Base-by-base conservation (phyloP, 2,113 vertebrate genomes). In the Paramormyrops kingsleyae region DNA sequence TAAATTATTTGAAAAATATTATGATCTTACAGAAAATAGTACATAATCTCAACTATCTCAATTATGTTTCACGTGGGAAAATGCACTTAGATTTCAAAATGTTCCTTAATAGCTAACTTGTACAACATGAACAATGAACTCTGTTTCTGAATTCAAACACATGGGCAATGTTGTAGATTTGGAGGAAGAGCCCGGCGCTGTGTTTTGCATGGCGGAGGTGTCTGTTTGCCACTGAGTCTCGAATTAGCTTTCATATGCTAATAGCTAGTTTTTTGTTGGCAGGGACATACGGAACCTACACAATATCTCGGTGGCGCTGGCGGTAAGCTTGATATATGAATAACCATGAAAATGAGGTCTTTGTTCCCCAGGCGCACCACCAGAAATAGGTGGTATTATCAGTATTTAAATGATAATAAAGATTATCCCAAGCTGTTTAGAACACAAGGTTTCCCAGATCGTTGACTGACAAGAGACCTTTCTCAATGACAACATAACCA, bases 391-490 rank as follows among this genome's bases (percentile, higher is more conserved):
- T 90, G 92, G 90, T 92, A 91, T 94, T 92, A 94, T 92, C 94
- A 94, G 93, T 92, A 95, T 96, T 96, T 96, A 95, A 95, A 96
- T 96, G 94, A 94, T 94, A 96, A 96, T 96, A 95, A 95, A 94
- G 90, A 91, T 90, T 93, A 94, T 90, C 91, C 49, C 56, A 87
- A 89, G 90, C 66, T 88, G 87, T 59, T 90, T 56, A 62, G 70
- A 90, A 90, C 74, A 88, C 70, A 59, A 49, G 50, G 90, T 90
- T 90, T 90, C 70, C 52, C 53, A 88, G 89, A 90, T 90, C 89
- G 70, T 42, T 90, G 89, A 90, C 89, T 87, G 89, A 90, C 89
- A 92, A 91, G 80, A 89, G 88, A 91, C 91, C 90, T 93, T 92
- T 91, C 90, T 91, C 87, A 95, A 94, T 95, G 94, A 93, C 93